A percentile compares a stretch with the other conserved stretches of the same genome.
Conservation (phyloP, 2,113 vertebrate species). For the Rhinopithecus roxellana region DNA sequence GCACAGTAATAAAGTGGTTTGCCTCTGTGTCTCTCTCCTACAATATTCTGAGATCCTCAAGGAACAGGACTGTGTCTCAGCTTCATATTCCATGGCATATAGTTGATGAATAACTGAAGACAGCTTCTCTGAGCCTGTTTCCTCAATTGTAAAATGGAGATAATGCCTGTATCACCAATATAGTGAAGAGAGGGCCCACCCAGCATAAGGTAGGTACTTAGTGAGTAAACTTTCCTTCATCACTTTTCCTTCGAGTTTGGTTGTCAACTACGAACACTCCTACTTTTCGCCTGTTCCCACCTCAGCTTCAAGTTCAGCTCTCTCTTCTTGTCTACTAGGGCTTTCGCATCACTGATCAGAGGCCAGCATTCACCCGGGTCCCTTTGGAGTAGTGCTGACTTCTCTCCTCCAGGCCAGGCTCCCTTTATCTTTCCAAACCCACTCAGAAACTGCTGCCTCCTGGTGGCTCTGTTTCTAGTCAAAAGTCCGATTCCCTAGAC, state of each 20-base stretch:
- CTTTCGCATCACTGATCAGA: not conserved
- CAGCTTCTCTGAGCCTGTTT: not conserved
- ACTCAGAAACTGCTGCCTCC: not conserved
- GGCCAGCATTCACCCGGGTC: not conserved
- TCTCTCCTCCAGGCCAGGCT: not conserved
- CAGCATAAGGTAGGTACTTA: not conserved
- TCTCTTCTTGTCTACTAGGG: not conserved
- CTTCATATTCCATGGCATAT: not conserved
- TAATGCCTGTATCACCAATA: not conserved
- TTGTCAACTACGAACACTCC: not conserved
- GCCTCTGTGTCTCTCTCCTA: not conserved
- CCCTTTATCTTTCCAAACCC: conserved; percentile 15
- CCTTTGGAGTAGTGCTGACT: not conserved
- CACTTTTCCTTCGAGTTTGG: not conserved
- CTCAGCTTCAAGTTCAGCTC: conserved; percentile 1
- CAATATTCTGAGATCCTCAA: conserved; percentile 8
- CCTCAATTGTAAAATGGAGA: not conserved
- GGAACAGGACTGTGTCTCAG: not conserved
- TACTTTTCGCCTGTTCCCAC: not conserved
- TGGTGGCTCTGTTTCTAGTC: not conserved
- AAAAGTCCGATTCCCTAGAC: not conserved
- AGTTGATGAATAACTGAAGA: conserved; percentile 39
- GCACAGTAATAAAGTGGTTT: not conserved
- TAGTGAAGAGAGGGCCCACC: not conserved
- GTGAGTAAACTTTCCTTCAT: not conserved